phyloP scores from a whole-genome alignment of 2,888 invertebrate genomes.

The Apamea epomidion region DNA sequence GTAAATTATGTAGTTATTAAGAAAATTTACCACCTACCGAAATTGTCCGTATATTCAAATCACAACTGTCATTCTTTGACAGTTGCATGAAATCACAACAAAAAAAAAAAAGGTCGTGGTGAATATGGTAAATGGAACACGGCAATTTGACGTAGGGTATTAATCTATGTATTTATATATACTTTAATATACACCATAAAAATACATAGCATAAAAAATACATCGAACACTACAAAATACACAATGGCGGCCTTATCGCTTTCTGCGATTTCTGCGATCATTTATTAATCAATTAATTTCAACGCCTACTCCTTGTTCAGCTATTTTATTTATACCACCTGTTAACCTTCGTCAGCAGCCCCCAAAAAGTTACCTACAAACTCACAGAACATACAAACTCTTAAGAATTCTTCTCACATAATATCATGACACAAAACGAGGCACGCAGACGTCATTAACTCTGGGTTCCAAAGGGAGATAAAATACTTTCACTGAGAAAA shows the following conservation, averaged over 20 bases:
- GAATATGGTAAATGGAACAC: too few species aligned
- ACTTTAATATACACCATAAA: too few species aligned
- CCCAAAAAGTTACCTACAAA: conserved; percentile 15
- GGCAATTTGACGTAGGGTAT: too few species aligned
- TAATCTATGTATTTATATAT: too few species aligned
- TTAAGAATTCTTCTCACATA: conserved; percentile 34
- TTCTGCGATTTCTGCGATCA: too few species aligned
- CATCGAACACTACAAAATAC: too few species aligned
- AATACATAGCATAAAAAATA: too few species aligned
- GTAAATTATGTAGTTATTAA: background rate
- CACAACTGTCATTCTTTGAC: background rate
- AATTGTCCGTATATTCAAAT: too few species aligned
- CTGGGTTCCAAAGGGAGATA: conserved; percentile 28
- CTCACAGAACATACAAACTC: conserved; percentile 26
- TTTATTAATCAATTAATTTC: too few species aligned
- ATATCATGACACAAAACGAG: conserved; percentile 44
- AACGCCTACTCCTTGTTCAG: background rate
- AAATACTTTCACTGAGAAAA: conserved; percentile 41
- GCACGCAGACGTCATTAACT: conserved; percentile 49
- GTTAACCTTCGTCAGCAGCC: background rate
- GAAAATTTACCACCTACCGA: too few species aligned
- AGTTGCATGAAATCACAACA: background rate
- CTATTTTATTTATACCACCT: background rate
- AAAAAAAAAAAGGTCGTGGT: too few species aligned
- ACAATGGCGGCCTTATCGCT: too few species aligned